phyloP scores from a whole-genome alignment of 2,113 vertebrate genomes.

The Xiphorhynchus elegans region DNA sequence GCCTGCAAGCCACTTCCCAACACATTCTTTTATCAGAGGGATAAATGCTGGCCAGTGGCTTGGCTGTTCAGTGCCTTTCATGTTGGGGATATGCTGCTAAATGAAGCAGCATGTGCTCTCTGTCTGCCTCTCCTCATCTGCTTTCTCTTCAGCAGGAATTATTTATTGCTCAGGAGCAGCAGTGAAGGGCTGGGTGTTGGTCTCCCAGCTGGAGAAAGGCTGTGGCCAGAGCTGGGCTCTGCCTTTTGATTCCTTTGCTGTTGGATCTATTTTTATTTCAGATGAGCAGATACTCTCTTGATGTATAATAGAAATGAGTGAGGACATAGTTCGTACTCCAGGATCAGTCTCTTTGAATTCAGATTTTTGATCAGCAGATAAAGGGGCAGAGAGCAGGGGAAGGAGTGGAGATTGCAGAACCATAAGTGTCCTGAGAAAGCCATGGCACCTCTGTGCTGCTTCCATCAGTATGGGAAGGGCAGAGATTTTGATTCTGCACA shows the following conservation, averaged over 20 bases:
- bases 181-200: neutral
- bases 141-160: neutral
- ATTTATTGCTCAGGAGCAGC: neutral
- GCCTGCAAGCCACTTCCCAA: neutral
- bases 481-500: neutral
- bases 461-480: neutral
- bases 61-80: neutral
- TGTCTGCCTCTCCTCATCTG: neutral
- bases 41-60: neutral
- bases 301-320: conserved; percentile 11
- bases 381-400: neutral
- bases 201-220: neutral
- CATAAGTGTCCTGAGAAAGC: neutral
- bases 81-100: neutral
- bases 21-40: neutral
- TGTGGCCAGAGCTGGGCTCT: fast-evolving
- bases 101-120: neutral
- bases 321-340: neutral
- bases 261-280: conserved; percentile 10
- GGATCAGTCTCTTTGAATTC: neutral
- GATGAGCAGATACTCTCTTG: neutral
- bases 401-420: neutral
- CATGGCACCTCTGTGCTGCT: neutral
- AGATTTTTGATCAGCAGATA: neutral
- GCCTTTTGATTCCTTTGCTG: neutral